These are phyloP conservation scores for Pteronotus mesoamericanus DNA, from an alignment of 2,797 vertebrate species.

Conservation along the genomic window DNA sequence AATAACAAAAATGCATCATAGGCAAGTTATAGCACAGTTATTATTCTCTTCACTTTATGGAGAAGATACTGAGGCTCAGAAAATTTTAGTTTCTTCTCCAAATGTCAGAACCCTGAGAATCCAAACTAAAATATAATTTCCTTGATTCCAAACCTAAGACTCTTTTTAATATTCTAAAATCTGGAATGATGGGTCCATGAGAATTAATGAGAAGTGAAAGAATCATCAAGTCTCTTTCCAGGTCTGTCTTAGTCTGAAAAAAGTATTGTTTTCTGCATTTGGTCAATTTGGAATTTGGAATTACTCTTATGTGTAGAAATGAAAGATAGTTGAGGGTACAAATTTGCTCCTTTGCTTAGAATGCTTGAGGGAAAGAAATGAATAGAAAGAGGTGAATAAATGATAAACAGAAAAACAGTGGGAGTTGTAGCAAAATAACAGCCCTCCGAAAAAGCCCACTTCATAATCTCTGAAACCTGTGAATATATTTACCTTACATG, in stretches of 20 bases:
- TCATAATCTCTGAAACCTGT: neutral
- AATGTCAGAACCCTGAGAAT: neutral
- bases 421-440: neutral
- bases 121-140: neutral
- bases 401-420: neutral
- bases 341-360: neutral
- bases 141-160: neutral
- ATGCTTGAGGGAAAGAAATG: neutral
- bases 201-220: neutral
- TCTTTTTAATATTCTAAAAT: neutral
- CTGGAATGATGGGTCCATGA: neutral
- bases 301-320: neutral
- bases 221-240: neutral
- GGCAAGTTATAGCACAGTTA: neutral
- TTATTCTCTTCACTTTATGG: neutral
- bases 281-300: neutral
- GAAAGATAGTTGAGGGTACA: neutral
- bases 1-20: neutral
- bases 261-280: neutral
- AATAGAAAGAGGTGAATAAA: neutral
- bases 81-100: neutral
- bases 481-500: neutral
- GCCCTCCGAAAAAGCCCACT: neutral
- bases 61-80: neutral
- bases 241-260: neutral